phyloP scores from a whole-genome alignment of 2,113 vertebrate species.

The Holacanthus passer region DNA sequence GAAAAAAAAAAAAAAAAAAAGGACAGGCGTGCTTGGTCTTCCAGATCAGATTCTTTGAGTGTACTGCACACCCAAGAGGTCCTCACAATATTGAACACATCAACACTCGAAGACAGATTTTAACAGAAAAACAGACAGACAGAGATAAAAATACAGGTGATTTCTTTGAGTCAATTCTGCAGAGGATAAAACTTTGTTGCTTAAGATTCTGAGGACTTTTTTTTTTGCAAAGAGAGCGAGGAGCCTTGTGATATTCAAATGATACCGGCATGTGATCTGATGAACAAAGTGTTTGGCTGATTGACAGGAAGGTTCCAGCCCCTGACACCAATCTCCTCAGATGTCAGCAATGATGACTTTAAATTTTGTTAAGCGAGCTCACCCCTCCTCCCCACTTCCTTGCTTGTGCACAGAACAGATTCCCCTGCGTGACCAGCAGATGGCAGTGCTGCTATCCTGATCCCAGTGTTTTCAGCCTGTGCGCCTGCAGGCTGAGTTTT shows the following conservation, averaged over 20 bases:
- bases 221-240: background rate
- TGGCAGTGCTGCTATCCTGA: constrained; percentile 85
- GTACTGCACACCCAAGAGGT: constrained; percentile 1
- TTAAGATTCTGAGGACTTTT: constrained; percentile 44
- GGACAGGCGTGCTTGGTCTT: constrained; percentile 45
- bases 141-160: background rate
- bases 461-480: constrained; percentile 1
- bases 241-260: constrained; percentile 70
- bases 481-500: constrained; percentile 69
- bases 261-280: constrained; percentile 60
- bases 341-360: constrained; percentile 74
- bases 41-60: constrained; percentile 27
- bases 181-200: constrained; percentile 25
- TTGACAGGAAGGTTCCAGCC: constrained; percentile 64
- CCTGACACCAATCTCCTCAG: constrained; percentile 72
- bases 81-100: constrained; percentile 9
- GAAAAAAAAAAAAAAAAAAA: constrained; percentile 15
- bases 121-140: constrained; percentile 17
- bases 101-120: constrained; percentile 12
- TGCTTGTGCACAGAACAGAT: background rate
- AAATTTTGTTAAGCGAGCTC: constrained; percentile 61
- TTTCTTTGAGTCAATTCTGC: constrained; percentile 12
- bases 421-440: constrained; percentile 74
- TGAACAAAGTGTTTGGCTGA: constrained; percentile 66
- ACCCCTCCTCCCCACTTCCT: constrained; percentile 23